Evolutionary conservation across 2,888 invertebrate species (phyloP), one percentile per base, ranked within the genome.

Genomic region (Drosophila emarginata): DNA sequence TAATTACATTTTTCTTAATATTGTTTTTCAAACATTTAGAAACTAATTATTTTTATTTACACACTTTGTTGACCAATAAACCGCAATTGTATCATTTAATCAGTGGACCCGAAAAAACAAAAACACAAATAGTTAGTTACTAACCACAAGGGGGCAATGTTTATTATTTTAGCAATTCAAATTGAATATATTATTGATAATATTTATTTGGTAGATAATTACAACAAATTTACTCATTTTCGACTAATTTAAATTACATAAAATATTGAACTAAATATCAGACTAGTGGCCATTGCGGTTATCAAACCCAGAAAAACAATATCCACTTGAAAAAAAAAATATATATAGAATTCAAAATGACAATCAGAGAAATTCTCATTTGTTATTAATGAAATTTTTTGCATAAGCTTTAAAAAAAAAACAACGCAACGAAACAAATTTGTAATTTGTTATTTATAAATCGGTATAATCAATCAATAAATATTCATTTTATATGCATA

Each of bases 101-200:
- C 32, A 18, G 12, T 14, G 15, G 15, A 28, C 58, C 37, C 23
- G 2, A 40, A 28, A 50, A 26, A 32, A 36, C 56, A 67, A 69
- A 66, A 45, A 40, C 18, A 45, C 45, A 45, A 18, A 45, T 45
- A 14, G 39, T 39, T 45, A 45, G 45, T 45, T 45, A 45, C 65
- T 36, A 72, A 74, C 84, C 84, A 45, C 87, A 79, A 58, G 66
- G 76, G 76, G 80, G 77, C 39, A 85, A 85, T 84, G 79, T 84
- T 84, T 84, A 87, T 84, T 85, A 87, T 84, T 82, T 87, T 77
- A 83, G 83, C 87, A 32, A 82, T 77, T 69, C 79, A 76, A 82
- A 87, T 82, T 74, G 77, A 82, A 85, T 84, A 57, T 71, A 84
- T 79, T 85, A 84, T 84, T 84, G 79, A 84, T 84, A 72, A 32